Evolutionary conservation across 2,888 invertebrate species (phyloP).

Genomic region (Leucoma salicis): DNA sequence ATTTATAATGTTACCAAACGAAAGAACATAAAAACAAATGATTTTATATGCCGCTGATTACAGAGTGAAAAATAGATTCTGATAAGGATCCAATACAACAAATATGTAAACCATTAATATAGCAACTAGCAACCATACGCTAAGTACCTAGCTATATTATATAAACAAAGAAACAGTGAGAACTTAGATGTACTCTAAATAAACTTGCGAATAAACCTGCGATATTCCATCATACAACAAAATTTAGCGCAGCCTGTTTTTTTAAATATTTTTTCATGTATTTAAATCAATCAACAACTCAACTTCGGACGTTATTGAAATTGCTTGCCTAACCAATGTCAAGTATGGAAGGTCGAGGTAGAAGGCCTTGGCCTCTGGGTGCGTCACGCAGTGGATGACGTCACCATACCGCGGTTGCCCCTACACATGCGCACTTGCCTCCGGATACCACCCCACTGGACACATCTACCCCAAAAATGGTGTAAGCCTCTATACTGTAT

Average conservation of each 20-base stretch:
- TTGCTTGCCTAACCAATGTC: conserved; percentile 53
- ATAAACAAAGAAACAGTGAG: background rate
- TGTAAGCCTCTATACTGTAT: too few species aligned
- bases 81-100: too few species aligned
- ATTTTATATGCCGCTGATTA: too few species aligned
- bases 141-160: too few species aligned
- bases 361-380: conserved; percentile 57
- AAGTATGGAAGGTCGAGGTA: conserved; percentile 56
- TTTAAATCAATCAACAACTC: background rate
- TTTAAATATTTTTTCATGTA: background rate
- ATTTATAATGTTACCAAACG: too few species aligned
- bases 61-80: too few species aligned
- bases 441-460: conserved; percentile 44
- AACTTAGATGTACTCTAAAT: background rate
- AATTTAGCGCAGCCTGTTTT: background rate
- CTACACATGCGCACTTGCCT: conserved; percentile 39
- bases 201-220: background rate
- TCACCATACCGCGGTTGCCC: conserved; percentile 45
- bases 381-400: conserved; percentile 63
- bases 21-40: too few species aligned
- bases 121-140: too few species aligned
- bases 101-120: too few species aligned
- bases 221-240: background rate
- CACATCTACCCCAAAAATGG: background rate
- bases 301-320: conserved; percentile 6